Base-by-base conservation (phyloP, 2,113 vertebrate species). In the Chlamydotis undulata region DNA sequence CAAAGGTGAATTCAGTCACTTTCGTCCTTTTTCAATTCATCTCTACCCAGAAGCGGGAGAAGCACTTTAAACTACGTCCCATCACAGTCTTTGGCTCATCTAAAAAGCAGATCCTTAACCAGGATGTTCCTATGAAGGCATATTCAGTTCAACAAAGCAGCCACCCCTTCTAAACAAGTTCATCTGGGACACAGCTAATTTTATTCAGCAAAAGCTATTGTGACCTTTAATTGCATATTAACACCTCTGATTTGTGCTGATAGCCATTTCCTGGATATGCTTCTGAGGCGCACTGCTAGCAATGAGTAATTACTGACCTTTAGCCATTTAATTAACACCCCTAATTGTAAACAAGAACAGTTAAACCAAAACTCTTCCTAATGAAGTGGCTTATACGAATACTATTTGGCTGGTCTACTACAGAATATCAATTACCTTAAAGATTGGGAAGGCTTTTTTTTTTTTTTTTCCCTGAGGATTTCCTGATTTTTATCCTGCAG, bases 241-340 rank as follows among this genome's bases (percentile, higher is more conserved):
- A 61, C 89, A 89, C 89, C 69, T 94, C 61, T 76, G 49, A 92
- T 95, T 87, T 64, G 49, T 89, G 50, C 64, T 92, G 83, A 78
- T 91, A 73, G 80, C 57, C 80, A 89, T 93, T 93, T 94, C 88
- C 92, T 29, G 12, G 52, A n/a, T 90, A 49, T 52, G 14, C 26
- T 96, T 80, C 76, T 67, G 88, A 78, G 83, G 68, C 55, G 77
- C 56, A 73, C 31, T 26, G 26, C 43, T 90, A 82, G 65, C 81
- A 70, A 56, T 83, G 93, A 96, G 63, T 90, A 90, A 93, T 93
- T 95, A 80, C 76, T 95, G 92, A 95, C 92, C 94, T 96, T 97
- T 95, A 96, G 53, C 76, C 73, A 82, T 71, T 86, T 73, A 92
- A 96, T 95, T 95, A 95, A 82, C 86, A 92, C 82, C 28, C 81